A percentile compares a stretch with the other conserved stretches of the same genome.
phyloP scores from a whole-genome alignment of 2,888 invertebrate species.

The Drosophila engyochracea region DNA sequence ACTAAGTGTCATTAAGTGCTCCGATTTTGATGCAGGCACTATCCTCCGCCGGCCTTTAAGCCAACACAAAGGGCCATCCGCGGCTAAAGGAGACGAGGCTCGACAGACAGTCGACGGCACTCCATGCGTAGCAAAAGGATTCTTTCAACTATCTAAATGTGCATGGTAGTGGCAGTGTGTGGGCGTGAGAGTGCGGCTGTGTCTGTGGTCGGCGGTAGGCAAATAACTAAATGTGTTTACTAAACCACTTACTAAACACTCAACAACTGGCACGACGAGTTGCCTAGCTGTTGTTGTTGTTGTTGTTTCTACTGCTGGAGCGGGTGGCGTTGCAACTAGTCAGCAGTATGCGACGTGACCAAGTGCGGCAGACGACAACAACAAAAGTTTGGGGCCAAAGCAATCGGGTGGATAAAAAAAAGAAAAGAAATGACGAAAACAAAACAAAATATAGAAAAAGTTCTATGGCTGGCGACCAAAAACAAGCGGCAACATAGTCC shows the following conservation, averaged over 20 bases:
- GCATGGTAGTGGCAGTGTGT: conserved; percentile 19
- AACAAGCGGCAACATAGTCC: conserved; percentile 32
- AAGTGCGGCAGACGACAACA: conserved; percentile 61
- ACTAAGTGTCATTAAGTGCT: conserved; percentile 77
- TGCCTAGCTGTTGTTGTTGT: conserved; percentile 10
- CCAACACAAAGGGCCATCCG: conserved; percentile 37
- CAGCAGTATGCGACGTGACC: conserved; percentile 69
- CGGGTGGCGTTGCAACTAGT: conserved; percentile 31
- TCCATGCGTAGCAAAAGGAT: conserved; percentile 46
- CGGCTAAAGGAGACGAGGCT: conserved; percentile 25
- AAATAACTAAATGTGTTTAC: conserved; percentile 81
- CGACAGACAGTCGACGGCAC: conserved; percentile 25
- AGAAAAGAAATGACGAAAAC: conserved; percentile 14
- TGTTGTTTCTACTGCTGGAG: conserved; percentile 12
- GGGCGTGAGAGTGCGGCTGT: conserved; percentile 26
- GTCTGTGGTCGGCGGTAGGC: conserved; percentile 63
- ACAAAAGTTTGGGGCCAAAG: conserved; percentile 36
- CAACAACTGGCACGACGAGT: conserved; percentile 64
- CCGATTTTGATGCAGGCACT: conserved; percentile 22
- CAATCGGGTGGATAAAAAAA: conserved; percentile 30
- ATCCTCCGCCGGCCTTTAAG: conserved; percentile 43
- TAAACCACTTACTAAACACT: conserved; percentile 81
- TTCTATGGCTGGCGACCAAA: conserved; percentile 41
- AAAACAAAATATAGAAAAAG: conserved; percentile 45
- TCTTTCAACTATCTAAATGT: conserved; percentile 40